phyloP scores from a whole-genome alignment of 2,113 vertebrate species.

The Sander vitreus region DNA sequence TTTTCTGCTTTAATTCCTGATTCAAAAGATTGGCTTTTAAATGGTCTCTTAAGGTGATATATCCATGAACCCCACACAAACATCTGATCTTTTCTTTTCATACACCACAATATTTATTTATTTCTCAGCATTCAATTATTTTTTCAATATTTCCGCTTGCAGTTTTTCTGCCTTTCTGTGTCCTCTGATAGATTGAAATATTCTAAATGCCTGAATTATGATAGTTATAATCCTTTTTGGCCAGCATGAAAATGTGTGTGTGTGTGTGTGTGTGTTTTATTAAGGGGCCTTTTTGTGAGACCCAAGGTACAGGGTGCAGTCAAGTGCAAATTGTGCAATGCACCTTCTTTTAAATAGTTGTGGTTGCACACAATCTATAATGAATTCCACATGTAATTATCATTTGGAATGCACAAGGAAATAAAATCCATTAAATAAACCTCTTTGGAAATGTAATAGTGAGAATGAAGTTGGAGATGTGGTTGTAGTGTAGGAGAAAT shows the following conservation, averaged over 20 bases:
- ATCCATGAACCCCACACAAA: background rate
- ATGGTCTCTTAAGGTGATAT: conserved; percentile 48
- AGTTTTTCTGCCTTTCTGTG: background rate
- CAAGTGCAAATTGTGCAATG: conserved; percentile 10
- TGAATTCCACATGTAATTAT: conserved; percentile 38
- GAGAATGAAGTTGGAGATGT: conserved; percentile 26
- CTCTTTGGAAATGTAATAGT: conserved; percentile 33
- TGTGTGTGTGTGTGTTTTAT: background rate
- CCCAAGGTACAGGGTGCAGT: conserved; percentile 12
- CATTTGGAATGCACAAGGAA: conserved; percentile 34
- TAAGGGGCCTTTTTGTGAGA: background rate
- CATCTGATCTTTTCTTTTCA: conserved; percentile 9
- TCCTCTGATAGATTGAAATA: conserved; percentile 10
- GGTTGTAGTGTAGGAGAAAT: conserved; percentile 11
- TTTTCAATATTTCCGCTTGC: background rate
- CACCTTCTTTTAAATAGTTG: conserved; percentile 20
- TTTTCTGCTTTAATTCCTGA: conserved; percentile 34
- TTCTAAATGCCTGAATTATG: background rate
- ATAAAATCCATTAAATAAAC: conserved; percentile 48
- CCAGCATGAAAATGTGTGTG: background rate
- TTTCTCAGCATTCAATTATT: conserved; percentile 7
- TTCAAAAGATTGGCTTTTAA: conserved; percentile 52
- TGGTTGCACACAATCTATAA: conserved; percentile 22
- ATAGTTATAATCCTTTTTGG: background rate
- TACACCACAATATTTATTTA: conserved; percentile 2